Base-by-base conservation (phyloP, 2,113 vertebrate genomes). In the Apus apus region DNA sequence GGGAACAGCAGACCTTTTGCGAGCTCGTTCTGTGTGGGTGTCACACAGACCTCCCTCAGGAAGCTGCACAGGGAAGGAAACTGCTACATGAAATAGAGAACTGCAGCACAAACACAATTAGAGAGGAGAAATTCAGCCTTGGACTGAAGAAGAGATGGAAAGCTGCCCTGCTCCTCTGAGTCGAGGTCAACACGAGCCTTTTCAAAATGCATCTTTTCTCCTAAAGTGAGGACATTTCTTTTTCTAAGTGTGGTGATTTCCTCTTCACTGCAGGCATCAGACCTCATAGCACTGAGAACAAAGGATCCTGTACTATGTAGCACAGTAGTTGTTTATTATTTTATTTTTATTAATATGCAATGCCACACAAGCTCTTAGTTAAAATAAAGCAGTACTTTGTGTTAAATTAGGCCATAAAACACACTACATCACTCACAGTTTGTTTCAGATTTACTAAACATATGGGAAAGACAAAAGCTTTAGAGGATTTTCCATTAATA, bases 401-500 rank as follows among this genome's bases (percentile, higher is more conserved):
- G 40, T 76, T 94, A 87, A 75, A 96, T 87, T 83, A 95, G 93
- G 76, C 53, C 71, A 87, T 95, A 85, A 97, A 97, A 64, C 66
- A 94, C 27, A 53, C 87, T 91, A 43, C 50, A 34, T 70, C 67
- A 43, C 73, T 96, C 82, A 91, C 90, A 96, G 93, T 62, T 38
- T 79, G 43, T 91, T 96, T 93, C 85, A 95, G 71, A 74, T 79
- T 93, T 96, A 93, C 85, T 96, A 96, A 97, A 96, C 78, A 58
- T 51, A 75, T 10, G 74, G 60, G 65, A 87, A 85, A 79, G 64
- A 84, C 82, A 75, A 95, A 95, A 77, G 48, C 68, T 82, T 91
- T 53, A 20, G 46, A 96, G 46, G 15, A 76, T 82, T 87, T 96
- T 92, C 89, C 88, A 71, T 90, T 97, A 96, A 96, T 88, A 75